These are phyloP conservation scores for Neodon shergylaensis DNA, from an alignment of 2,113 vertebrate genomes.

Conservation along the genomic window DNA sequence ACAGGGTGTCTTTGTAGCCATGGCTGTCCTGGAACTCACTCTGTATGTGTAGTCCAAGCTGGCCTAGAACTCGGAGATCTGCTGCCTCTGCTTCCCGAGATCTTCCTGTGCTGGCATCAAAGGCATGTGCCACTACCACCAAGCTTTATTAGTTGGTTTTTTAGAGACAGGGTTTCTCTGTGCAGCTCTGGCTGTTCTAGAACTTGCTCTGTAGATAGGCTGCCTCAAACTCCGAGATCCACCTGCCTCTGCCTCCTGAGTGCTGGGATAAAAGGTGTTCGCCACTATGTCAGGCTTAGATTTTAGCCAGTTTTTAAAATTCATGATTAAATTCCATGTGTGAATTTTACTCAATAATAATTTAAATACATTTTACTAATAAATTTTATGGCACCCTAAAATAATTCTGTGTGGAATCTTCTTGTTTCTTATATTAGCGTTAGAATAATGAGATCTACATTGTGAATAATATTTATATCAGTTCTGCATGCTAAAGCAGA, in stretches of 20 bases:
- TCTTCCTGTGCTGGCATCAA: not conserved
- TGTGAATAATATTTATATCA: not conserved
- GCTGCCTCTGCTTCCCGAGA: not conserved
- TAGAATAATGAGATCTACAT: not conserved
- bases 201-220: not conserved
- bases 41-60: not conserved
- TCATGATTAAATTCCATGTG: not conserved
- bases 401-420: constrained; percentile 22
- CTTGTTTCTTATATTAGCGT: constrained; percentile 22
- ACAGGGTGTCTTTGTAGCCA: not conserved
- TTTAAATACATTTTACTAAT: constrained; percentile 41
- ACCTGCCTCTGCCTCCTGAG: not conserved
- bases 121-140: not conserved
- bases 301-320: constrained; percentile 24
- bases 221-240: not conserved
- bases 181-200: not conserved
- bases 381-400: constrained; percentile 49
- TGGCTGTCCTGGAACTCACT: not conserved
- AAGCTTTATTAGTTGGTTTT: not conserved
- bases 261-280: not conserved
- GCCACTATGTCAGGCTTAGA: not conserved
- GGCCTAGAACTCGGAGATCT: not conserved
- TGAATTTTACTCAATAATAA: constrained; percentile 29
- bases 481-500: not conserved
- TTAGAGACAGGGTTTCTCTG: not conserved